These are phyloP conservation scores for Emydoidea blandingii DNA, from an alignment of 2,797 vertebrate genomes.

Conservation along the genomic window DNA sequence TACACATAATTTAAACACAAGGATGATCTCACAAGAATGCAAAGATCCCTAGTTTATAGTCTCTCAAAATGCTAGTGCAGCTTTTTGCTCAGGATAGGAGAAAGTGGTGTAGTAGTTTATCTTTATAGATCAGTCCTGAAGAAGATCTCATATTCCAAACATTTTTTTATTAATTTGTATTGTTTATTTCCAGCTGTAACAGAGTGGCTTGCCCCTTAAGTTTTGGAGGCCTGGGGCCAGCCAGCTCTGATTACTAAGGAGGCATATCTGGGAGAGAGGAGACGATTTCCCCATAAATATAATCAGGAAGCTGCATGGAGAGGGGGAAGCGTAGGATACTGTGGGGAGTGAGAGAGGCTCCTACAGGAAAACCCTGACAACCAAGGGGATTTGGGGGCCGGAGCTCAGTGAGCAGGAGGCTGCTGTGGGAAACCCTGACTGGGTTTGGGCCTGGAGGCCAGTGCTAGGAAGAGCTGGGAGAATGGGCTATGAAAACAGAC, in stretches of 20 bases:
- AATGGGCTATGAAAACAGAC: background rate
- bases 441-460: background rate
- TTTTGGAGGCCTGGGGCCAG: background rate
- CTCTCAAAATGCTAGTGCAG: background rate
- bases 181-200: constrained; percentile 8
- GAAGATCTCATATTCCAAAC: background rate
- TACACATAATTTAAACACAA: background rate
- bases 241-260: background rate
- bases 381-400: too few species aligned
- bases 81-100: background rate
- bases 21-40: background rate
- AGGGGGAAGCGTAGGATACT: background rate
- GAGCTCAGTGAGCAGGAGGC: background rate
- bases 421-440: background rate
- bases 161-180: constrained; percentile 7
- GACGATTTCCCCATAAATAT: background rate
- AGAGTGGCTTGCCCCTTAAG: background rate
- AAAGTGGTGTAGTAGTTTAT: background rate
- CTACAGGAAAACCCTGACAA: background rate
- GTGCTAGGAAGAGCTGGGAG: background rate
- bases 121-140: background rate
- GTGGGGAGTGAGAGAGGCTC: background rate
- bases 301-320: background rate
- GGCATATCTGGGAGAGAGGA: background rate
- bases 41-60: background rate